Conservation (phyloP, 2,113 vertebrate species). For the Chaenogobius annularis region DNA sequence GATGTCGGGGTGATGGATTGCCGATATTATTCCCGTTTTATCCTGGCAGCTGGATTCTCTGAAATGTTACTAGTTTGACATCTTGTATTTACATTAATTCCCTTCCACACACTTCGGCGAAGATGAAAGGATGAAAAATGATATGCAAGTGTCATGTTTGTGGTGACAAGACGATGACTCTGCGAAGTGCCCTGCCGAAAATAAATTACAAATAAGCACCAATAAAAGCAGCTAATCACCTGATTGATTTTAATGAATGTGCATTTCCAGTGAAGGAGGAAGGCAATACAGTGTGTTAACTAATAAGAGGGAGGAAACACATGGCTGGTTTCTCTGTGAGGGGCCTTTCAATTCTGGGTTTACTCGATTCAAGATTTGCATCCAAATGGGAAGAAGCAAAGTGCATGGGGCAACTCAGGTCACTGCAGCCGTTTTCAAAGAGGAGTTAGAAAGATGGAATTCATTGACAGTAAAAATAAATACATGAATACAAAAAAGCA, state of each 20-base stretch:
- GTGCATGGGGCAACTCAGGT: background rate
- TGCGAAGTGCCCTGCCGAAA: slow-evolving; percentile 4
- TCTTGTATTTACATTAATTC: slow-evolving; percentile 9
- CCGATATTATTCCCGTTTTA: slow-evolving; percentile 15
- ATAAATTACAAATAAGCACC: background rate
- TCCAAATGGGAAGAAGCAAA: background rate
- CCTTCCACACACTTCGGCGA: background rate
- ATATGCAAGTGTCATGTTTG: slow-evolving; percentile 11
- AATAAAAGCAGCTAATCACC: slow-evolving; percentile 5
- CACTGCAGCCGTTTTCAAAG: background rate
- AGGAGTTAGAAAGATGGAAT: background rate
- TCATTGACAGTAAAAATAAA: background rate
- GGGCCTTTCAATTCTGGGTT: background rate
- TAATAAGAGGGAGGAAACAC: slow-evolving; percentile 4
- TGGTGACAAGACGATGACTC: slow-evolving; percentile 7
- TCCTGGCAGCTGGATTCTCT: slow-evolving; percentile 3
- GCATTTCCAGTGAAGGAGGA: slow-evolving; percentile 1
- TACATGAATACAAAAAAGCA: background rate
- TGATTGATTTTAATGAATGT: slow-evolving; percentile 5
- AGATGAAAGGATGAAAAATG: background rate
- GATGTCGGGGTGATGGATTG: slow-evolving; percentile 28
- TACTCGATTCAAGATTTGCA: background rate
- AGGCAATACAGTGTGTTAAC: background rate
- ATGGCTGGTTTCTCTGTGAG: background rate
- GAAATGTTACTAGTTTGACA: background rate